A percentile compares a stretch with the other conserved stretches of the same genome.
Conservation (phyloP, 2,888 invertebrate genomes). For the Gymnosoma rotundatum region DNA sequence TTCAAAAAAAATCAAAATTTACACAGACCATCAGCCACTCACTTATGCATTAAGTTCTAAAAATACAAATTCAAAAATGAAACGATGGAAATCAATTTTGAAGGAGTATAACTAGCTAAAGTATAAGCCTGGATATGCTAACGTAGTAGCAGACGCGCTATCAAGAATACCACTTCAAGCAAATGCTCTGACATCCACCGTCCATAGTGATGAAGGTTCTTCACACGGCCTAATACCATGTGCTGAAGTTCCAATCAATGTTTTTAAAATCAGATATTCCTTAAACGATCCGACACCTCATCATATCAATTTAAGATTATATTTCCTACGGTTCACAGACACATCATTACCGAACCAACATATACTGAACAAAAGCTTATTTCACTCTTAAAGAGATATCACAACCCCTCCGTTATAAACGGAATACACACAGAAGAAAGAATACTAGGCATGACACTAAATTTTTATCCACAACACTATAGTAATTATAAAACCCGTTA, state of each 20-base stretch:
- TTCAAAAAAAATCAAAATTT: not conserved
- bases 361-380: not conserved
- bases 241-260: not conserved
- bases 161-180: not conserved
- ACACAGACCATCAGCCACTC: not conserved
- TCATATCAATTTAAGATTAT: not conserved
- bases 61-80: not conserved
- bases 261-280: not conserved
- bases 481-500: conserved; percentile 6
- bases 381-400: not conserved
- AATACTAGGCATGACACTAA: not conserved
- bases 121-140: not conserved
- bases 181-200: not conserved
- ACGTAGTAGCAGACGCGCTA: conserved; percentile 1
- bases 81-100: not conserved
- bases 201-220: too few species aligned
- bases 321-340: not conserved
- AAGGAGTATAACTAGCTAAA: not conserved
- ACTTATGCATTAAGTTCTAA: not conserved
- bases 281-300: not conserved
- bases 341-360: not conserved
- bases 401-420: not conserved
- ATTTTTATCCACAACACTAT: conserved; percentile 15
- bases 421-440: not conserved
- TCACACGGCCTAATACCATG: not conserved